These are phyloP conservation scores for Indicator maculatus DNA, from an alignment of 2,113 vertebrate genomes.

Conservation along the genomic window DNA sequence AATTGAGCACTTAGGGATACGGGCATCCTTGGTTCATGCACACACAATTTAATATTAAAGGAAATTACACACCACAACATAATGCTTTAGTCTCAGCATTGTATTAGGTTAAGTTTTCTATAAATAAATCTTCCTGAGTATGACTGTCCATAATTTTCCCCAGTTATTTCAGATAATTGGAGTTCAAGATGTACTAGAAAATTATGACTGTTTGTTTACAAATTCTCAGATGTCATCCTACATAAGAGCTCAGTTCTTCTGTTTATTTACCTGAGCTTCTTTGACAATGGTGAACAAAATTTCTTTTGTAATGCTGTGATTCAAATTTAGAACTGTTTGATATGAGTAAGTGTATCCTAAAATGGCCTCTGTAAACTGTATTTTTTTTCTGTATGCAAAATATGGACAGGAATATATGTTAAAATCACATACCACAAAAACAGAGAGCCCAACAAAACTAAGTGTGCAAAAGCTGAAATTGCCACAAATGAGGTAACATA, in stretches of 20 bases:
- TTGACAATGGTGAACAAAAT: neutral
- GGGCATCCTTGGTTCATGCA: neutral
- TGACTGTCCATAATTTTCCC: neutral
- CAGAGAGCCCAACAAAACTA: neutral
- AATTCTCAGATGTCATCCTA: neutral
- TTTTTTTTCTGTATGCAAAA: neutral
- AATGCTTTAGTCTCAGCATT: neutral
- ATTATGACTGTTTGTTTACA: neutral
- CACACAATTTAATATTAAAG: neutral
- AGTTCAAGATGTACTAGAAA: neutral
- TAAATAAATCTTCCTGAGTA: neutral
- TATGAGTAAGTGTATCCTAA: neutral
- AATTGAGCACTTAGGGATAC: neutral
- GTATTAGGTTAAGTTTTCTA: neutral
- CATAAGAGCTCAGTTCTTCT: neutral
- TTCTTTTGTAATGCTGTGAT: neutral
- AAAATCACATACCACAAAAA: neutral
- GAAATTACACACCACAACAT: neutral
- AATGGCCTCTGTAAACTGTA: neutral
- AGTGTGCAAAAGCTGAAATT: neutral
- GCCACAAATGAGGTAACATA: neutral
- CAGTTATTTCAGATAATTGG: neutral
- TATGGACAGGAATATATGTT: neutral
- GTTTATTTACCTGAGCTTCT: neutral
- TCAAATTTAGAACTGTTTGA: neutral